These are phyloP conservation scores for Diplodus sargus DNA, from an alignment of 2,797 vertebrate species.

Conservation along the genomic window DNA sequence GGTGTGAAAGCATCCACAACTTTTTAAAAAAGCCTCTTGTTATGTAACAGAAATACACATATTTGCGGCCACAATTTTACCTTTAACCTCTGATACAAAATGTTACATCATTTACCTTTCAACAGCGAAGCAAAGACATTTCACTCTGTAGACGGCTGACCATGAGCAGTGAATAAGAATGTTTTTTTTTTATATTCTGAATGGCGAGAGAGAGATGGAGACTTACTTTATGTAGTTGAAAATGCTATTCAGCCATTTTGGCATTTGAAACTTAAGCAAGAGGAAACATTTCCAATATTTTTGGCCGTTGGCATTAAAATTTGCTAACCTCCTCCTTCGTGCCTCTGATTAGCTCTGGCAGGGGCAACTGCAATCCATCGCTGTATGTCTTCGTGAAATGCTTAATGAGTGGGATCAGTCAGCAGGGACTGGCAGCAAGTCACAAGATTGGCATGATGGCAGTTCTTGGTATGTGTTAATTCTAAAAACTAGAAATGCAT, in stretches of 20 bases:
- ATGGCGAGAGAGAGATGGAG: not conserved
- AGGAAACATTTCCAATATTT: conserved; percentile 39
- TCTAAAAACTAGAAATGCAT: not conserved
- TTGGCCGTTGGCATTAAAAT: conserved; percentile 44
- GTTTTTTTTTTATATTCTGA: not conserved
- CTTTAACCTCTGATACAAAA: not conserved
- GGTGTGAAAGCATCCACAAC: no score
- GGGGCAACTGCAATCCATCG: conserved; percentile 34
- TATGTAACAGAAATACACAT: no score
- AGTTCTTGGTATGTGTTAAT: conserved; percentile 25
- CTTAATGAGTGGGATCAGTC: conserved; percentile 68
- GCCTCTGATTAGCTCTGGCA: conserved; percentile 66
- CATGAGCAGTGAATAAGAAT: not conserved
- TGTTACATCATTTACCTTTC: not conserved
- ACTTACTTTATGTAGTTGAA: not conserved
- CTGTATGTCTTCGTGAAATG: conserved; percentile 50
- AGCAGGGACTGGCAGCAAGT: conserved; percentile 53
- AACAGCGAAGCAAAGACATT: not conserved
- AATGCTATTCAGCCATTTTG: conserved; percentile 27
- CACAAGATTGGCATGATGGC: conserved; percentile 36
- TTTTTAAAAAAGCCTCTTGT: no score
- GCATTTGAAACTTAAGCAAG: conserved; percentile 32
- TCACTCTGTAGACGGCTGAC: not conserved
- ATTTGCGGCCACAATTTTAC: no score
- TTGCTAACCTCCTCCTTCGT: conserved; percentile 47